phyloP scores from a whole-genome alignment of 2,113 vertebrate genomes.

The Microcebus ravelobensis region DNA sequence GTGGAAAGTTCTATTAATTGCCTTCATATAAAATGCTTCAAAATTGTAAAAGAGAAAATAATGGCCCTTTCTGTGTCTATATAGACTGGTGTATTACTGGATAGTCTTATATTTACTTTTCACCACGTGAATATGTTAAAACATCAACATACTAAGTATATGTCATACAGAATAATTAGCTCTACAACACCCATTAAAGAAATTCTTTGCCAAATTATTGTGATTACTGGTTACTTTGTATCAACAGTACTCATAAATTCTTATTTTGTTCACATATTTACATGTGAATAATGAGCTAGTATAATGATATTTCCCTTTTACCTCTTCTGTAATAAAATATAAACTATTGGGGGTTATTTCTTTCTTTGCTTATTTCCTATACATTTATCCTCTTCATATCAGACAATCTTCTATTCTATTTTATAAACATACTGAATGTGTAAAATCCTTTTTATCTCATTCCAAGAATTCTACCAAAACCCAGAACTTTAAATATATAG shows the following conservation, averaged over 20 bases:
- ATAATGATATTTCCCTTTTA: background rate
- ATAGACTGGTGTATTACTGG: background rate
- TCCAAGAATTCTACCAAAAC: background rate
- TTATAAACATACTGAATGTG: background rate
- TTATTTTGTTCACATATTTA: background rate
- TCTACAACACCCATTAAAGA: background rate
- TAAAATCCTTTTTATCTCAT: background rate
- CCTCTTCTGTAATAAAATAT: background rate
- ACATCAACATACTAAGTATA: background rate
- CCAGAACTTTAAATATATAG: background rate
- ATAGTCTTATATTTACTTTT: background rate
- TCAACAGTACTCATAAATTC: background rate
- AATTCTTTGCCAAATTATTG: background rate
- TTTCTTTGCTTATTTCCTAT: background rate
- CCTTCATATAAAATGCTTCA: background rate
- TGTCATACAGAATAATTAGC: background rate
- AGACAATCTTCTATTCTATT: background rate
- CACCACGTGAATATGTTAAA: background rate
- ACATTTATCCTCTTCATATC: background rate
- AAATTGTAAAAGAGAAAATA: conserved; percentile 8
- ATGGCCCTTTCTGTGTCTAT: background rate
- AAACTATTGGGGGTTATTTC: background rate
- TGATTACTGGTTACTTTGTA: background rate
- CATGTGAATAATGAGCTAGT: background rate
- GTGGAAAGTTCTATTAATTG: background rate